These are phyloP conservation scores for Neodon shergylaensis DNA, from an alignment of 2,113 vertebrate genomes.

Conservation along the genomic window DNA sequence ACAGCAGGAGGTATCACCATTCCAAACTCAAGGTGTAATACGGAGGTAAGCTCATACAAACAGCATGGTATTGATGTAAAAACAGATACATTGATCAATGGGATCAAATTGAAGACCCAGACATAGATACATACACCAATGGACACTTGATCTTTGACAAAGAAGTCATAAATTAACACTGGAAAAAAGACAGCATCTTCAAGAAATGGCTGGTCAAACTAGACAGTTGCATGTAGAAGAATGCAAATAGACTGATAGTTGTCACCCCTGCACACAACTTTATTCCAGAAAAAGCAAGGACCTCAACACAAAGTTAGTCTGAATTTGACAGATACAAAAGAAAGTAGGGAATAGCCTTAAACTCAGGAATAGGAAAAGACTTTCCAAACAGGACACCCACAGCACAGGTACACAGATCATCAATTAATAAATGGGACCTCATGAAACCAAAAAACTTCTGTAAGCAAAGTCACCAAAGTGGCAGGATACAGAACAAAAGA, in stretches of 20 bases:
- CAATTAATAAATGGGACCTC: background rate
- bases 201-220: background rate
- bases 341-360: background rate
- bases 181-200: background rate
- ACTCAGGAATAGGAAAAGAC: background rate
- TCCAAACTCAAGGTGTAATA: background rate
- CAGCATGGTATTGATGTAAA: background rate
- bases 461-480: background rate
- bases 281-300: background rate
- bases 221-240: background rate
- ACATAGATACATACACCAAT: background rate
- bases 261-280: background rate
- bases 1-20: background rate
- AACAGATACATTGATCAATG: background rate
- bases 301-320: background rate
- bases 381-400: background rate
- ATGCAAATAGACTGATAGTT: background rate
- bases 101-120: background rate
- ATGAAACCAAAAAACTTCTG: background rate
- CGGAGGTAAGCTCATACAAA: no score
- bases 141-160: background rate
- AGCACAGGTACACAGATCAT: background rate
- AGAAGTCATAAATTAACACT: background rate
- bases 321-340: background rate
- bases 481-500: background rate